Base-by-base conservation (phyloP, 2,888 invertebrate genomes). In the Thalpophila matura region DNA sequence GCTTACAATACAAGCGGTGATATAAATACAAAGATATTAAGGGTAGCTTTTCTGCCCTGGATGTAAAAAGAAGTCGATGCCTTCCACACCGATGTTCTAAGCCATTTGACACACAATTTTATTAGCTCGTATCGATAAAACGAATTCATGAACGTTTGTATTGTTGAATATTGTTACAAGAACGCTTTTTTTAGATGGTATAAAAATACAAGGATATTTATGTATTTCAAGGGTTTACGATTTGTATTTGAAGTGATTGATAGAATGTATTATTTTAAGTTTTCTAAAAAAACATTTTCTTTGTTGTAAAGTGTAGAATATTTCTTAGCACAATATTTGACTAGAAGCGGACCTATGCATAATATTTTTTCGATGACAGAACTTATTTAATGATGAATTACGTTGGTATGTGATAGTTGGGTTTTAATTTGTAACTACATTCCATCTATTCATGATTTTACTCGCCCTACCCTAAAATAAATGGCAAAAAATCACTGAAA, bases 41-140 rank as follows among this genome's bases (percentile, higher is more conserved):
- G 55, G 38, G 60, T 37, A 37, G 42, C 40, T 40, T 42, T 55
- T 47, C 29, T 45, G 40, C n/a, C 27, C 1, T 16, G 4, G 27
- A 54, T 37, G 12, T 51, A 69, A 68, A 70, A 64, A 78, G 74
- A 76, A 72, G 40, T 55, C 49, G 47, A 58, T 62, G 70, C 50
- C 63, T 49, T 56, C 63, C 84, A 85, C 85, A 78, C 75, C 73
- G 81, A 85, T 88, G 85, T 83, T 68, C 78, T 77, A 79, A 81
- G 76, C 81, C 87, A 87, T 90, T 89, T 88, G 84, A 88, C 86
- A 85, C 86, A 81, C 85, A 79, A 83, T 89, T 91, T 91, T 89
- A 91, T 86, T 88, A 84, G 82, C 75, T 81, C 78, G 83, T 86
- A 89, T 88, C 90, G 87, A 91, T 90, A 89, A 88, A 90, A 85